phyloP scores from a whole-genome alignment of 2,113 vertebrate species.

The Colaptes auratus region DNA sequence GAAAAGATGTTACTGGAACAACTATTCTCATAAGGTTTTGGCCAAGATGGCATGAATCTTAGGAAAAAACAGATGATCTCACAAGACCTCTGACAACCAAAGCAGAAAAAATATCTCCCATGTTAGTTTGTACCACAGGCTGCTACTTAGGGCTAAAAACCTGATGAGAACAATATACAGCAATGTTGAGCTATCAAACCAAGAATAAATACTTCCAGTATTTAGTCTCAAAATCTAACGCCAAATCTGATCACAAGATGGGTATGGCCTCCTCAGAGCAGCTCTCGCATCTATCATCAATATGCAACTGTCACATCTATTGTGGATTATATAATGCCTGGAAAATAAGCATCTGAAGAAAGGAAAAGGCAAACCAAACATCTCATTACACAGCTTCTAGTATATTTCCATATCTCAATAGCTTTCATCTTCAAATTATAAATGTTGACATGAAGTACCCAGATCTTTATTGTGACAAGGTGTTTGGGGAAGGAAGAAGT shows the following conservation, averaged over 20 bases:
- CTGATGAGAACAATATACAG: constrained; percentile 14
- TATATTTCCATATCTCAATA: not conserved
- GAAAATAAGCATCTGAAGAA: not conserved
- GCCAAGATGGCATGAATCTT: constrained; percentile 49
- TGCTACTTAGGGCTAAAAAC: constrained; percentile 45
- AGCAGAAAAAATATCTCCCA: constrained; percentile 29
- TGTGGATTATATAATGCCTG: not conserved
- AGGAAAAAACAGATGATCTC: constrained; percentile 51
- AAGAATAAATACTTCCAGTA: not conserved
- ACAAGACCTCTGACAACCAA: constrained; percentile 56
- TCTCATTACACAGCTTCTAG: not conserved
- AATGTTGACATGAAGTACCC: not conserved
- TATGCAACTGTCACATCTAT: not conserved
- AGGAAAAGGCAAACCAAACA: not conserved
- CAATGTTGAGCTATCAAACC: not conserved
- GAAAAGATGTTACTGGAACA: constrained; percentile 43
- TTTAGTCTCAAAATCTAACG: not conserved
- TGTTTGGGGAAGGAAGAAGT: not conserved
- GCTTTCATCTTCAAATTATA: not conserved
- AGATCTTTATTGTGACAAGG: not conserved
- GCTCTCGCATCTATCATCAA: not conserved
- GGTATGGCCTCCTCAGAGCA: not conserved
- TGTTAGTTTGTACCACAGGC: constrained; percentile 49
- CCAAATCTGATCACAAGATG: not conserved
- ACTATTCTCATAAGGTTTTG: constrained; percentile 61